A percentile compares a stretch with the other conserved stretches of the same genome.
Conservation (phyloP, 2,888 invertebrate genomes). For the Ptilodon capucinus region DNA sequence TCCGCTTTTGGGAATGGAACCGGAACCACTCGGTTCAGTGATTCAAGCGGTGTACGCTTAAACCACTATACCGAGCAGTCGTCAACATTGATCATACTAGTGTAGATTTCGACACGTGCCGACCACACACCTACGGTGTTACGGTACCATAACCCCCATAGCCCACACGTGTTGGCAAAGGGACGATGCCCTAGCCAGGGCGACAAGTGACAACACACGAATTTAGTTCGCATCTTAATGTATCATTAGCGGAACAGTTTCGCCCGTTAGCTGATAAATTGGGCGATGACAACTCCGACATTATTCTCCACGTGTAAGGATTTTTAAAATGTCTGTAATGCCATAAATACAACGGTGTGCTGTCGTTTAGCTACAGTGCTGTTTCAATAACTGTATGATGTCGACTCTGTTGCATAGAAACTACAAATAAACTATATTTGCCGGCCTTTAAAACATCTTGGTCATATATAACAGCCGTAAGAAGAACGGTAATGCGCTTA, state of each 20-base stretch:
- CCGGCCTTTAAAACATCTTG: no score
- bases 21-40: no score
- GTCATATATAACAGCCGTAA: no score
- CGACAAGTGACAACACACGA: neutral
- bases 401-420: no score
- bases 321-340: neutral
- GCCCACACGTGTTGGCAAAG: neutral
- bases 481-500: no score
- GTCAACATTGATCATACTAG: no score
- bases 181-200: neutral
- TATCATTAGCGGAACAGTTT: neutral
- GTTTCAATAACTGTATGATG: no score
- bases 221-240: neutral
- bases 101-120: neutral
- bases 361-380: no score
- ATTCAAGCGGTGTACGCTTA: no score
- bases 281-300: neutral
- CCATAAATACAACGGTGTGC: neutral
- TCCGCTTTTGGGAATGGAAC: no score
- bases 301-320: neutral
- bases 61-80: no score
- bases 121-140: neutral
- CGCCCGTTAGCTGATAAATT: neutral
- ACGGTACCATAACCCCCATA: neutral
- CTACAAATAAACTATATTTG: no score